These are phyloP conservation scores for Cheumatopsyche charites DNA, from an alignment of 1,140 invertebrate species.

Conservation along the genomic window DNA sequence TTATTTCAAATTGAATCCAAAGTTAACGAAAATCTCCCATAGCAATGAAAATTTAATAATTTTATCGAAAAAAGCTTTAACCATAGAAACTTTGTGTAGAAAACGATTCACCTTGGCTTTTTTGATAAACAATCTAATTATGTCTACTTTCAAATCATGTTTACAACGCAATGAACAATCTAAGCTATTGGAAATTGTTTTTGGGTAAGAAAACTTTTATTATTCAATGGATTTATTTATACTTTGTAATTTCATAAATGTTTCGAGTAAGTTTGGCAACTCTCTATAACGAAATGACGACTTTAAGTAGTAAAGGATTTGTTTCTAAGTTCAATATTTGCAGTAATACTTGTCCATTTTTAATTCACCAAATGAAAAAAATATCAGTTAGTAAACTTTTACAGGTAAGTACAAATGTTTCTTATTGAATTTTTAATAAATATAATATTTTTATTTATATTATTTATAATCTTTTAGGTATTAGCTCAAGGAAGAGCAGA, in stretches of 20 bases:
- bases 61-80: slow-evolving; percentile 55
- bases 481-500: slow-evolving; percentile 59
- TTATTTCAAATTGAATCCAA: slow-evolving; percentile 60
- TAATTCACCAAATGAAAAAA: slow-evolving; percentile 57
- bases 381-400: slow-evolving; percentile 59
- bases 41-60: slow-evolving; percentile 51
- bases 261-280: slow-evolving; percentile 53
- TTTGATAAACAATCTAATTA: slow-evolving; percentile 54
- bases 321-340: slow-evolving; percentile 58
- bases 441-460: slow-evolving; percentile 34
- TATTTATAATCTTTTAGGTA: no score
- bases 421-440: no score
- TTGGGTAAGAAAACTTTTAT: slow-evolving; percentile 52
- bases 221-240: neutral
- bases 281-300: slow-evolving; percentile 58
- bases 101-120: slow-evolving; percentile 58
- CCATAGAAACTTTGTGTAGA: slow-evolving; percentile 57
- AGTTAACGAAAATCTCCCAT: slow-evolving; percentile 56
- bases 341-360: slow-evolving; percentile 58
- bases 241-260: neutral
- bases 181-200: slow-evolving; percentile 59
- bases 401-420: slow-evolving; percentile 51
- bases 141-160: slow-evolving; percentile 56
- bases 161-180: slow-evolving; percentile 59
- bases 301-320: slow-evolving; percentile 58